Conservation (phyloP, 1,140 invertebrate genomes). For the Lucilia sericata region DNA sequence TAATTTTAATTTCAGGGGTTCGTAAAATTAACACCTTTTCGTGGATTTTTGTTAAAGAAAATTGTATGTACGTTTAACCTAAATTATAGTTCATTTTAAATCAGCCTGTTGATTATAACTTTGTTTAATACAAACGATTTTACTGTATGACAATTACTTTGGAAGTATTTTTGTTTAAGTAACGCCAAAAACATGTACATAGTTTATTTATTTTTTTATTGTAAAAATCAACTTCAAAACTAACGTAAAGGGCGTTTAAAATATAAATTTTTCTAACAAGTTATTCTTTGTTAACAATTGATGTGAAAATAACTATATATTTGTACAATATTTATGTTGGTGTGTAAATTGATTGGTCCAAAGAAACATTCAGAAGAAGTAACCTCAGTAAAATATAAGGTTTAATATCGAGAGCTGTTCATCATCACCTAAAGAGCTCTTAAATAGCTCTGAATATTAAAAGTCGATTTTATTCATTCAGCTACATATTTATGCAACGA, state of each 20-base stretch:
- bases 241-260: slow-evolving; percentile 15
- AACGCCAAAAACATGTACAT: background rate
- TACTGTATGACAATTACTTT: background rate
- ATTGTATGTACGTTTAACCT: background rate
- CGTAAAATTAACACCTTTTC: slow-evolving; percentile 17
- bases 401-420: too few species aligned
- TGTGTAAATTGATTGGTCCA: background rate
- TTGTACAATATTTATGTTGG: background rate
- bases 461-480: too few species aligned
- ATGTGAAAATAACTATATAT: background rate
- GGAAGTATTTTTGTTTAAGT: background rate
- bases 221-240: background rate
- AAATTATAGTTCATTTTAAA: too few species aligned
- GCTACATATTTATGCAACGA: too few species aligned
- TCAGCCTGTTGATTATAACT: background rate
- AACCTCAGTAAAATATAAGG: too few species aligned
- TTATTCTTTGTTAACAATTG: slow-evolving; percentile 17
- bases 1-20: background rate
- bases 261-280: background rate
- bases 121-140: background rate
- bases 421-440: too few species aligned
- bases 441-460: too few species aligned
- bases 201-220: background rate
- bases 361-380: too few species aligned
- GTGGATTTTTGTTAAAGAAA: background rate